These are phyloP conservation scores for Varanus komodoensis DNA, from an alignment of 2,113 vertebrate genomes.

Conservation along the genomic window DNA sequence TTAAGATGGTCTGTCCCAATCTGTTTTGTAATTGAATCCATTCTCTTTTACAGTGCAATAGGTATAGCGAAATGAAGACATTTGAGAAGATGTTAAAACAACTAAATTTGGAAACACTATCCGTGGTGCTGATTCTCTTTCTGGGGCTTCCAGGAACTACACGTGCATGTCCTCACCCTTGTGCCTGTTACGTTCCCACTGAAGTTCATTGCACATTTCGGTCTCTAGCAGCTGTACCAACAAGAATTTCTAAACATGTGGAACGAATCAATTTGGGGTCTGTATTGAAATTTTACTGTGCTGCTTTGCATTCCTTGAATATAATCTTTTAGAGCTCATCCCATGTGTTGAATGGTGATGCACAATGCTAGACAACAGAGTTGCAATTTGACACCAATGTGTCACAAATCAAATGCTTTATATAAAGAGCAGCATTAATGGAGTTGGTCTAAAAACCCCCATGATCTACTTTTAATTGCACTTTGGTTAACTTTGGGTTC, in stretches of 20 bases:
- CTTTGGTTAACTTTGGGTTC: neutral
- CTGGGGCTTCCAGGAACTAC: conserved; percentile 3
- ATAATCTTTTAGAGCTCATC: fast-evolving
- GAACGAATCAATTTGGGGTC: conserved; percentile 94
- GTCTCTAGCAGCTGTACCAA: conserved; percentile 84
- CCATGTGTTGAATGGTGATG: fast-evolving
- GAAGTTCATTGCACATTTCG: conserved; percentile 96
- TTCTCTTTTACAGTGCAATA: conserved; percentile 24
- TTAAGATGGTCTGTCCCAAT: neutral
- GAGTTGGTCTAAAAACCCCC: neutral
- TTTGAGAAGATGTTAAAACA: conserved; percentile 50
- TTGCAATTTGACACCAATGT: neutral
- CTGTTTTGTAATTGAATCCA: neutral
- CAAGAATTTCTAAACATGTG: conserved; percentile 77
- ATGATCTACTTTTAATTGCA: neutral
- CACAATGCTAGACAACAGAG: neutral
- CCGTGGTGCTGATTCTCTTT: conserved; percentile 75
- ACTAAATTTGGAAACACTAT: conserved; percentile 51
- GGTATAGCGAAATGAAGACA: conserved; percentile 36
- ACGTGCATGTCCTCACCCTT: conserved; percentile 83
- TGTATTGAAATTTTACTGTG: conserved; percentile 42
- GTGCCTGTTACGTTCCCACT: conserved; percentile 87
- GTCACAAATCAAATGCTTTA: neutral
- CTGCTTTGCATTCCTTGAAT: fast-evolving
- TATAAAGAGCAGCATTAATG: neutral